These are phyloP conservation scores for Leptinotarsa haldemani DNA, from an alignment of 2,888 invertebrate species.

Conservation along the genomic window DNA sequence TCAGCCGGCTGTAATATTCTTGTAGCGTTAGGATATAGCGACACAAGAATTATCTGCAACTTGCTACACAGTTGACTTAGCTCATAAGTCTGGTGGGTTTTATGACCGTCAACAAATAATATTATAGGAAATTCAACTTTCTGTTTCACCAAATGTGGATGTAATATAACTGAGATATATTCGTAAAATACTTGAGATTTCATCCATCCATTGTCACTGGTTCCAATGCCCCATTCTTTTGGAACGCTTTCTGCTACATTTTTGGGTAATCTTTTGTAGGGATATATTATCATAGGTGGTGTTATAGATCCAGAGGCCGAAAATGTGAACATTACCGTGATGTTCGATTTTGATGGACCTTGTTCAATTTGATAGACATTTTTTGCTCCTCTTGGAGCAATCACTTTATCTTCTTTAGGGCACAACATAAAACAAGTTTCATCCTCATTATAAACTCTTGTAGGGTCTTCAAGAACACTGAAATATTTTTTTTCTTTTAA, in stretches of 20 bases:
- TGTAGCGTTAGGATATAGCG: background rate
- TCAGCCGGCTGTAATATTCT: background rate
- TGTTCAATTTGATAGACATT: constrained; percentile 56
- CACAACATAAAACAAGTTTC: constrained; percentile 59
- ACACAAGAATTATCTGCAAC: background rate
- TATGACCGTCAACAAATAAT: background rate
- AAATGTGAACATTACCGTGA: too few species aligned
- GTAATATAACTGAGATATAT: background rate
- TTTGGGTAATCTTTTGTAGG: background rate
- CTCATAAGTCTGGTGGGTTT: background rate
- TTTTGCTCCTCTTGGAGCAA: constrained; percentile 43
- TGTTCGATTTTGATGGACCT: constrained; percentile 52
- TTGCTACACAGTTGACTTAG: constrained; percentile 3
- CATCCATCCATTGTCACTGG: background rate
- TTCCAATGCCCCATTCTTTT: constrained; percentile 2
- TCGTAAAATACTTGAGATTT: background rate
- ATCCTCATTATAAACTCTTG: constrained; percentile 57
- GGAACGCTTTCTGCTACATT: too few species aligned
- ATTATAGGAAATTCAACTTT: background rate
- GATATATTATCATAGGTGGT: constrained; percentile 33
- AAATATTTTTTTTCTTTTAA: constrained; percentile 44
- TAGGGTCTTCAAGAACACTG: constrained; percentile 55
- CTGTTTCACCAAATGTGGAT: background rate
- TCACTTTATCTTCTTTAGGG: constrained; percentile 54
- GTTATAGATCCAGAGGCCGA: too few species aligned